Conservation (phyloP, 2,113 vertebrate species). For the Cyprinodon brontotheroides region DNA sequence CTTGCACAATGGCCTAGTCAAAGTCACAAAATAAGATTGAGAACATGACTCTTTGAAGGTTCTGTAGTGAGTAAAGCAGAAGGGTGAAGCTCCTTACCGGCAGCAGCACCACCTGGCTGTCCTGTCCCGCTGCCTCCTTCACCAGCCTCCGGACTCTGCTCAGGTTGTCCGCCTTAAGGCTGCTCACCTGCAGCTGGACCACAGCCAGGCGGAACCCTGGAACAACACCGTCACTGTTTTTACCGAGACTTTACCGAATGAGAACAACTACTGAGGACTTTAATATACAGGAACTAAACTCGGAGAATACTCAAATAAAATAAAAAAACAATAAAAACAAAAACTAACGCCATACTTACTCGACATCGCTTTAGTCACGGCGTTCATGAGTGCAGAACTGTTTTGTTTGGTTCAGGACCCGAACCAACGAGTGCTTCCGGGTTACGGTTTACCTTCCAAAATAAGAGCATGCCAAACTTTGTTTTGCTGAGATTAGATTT, state of each 20-base stretch:
- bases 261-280: not conserved
- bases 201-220: constrained; percentile 92
- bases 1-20: too few species aligned
- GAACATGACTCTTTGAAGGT: too few species aligned
- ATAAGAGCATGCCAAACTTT: constrained; percentile 26
- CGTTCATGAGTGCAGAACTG: constrained; percentile 53
- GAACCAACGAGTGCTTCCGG: constrained; percentile 23
- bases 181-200: constrained; percentile 87
- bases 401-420: not conserved
- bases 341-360: constrained; percentile 64
- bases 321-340: not conserved
- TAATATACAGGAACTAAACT: not conserved
- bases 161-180: constrained; percentile 89
- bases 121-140: constrained; percentile 86
- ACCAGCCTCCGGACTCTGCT: constrained; percentile 82
- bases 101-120: constrained; percentile 87
- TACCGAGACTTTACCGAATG: not conserved
- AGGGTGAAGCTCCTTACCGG: constrained; percentile 82
- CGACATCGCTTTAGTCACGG: constrained; percentile 68
- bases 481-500: not conserved
- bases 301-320: not conserved
- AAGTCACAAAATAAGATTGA: too few species aligned
- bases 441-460: constrained; percentile 44
- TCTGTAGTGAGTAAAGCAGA: not conserved
- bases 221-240: not conserved